Percentiles rank a stretch among this genome's conserved stretches.
Evolutionary conservation across 2,113 vertebrate species (phyloP).

Genomic region (Formicarius rufipectus): DNA sequence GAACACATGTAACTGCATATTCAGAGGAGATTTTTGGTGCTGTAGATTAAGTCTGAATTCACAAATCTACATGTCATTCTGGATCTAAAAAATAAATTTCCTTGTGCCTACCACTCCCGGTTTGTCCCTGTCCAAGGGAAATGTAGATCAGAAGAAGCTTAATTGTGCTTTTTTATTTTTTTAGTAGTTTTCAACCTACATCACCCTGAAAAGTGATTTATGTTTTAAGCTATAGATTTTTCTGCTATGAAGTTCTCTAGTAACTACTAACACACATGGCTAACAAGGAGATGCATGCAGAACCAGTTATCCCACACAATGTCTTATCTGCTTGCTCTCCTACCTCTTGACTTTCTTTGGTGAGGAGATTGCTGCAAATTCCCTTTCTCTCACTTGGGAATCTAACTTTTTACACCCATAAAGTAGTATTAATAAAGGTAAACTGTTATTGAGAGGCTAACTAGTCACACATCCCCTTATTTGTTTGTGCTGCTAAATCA

Average conservation of each 20-base stretch:
- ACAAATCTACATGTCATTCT: neutral
- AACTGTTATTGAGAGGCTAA: neutral
- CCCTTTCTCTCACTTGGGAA: neutral
- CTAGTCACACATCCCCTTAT: neutral
- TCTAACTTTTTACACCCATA: neutral
- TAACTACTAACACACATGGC: neutral
- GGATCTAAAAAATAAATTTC: neutral
- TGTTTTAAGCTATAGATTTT: neutral
- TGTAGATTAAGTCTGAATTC: neutral
- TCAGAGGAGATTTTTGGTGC: neutral
- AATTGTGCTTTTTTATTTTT: neutral
- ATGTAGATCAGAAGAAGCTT: neutral
- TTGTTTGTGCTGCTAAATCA: accelerated
- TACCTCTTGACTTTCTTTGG: neutral
- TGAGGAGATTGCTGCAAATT: neutral
- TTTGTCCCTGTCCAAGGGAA: neutral
- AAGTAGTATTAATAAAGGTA: neutral
- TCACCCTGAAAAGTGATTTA: neutral
- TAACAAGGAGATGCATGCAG: neutral
- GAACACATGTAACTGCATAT: neutral
- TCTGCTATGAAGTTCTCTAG: neutral
- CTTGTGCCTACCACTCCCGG: neutral
- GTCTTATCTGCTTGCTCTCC: neutral
- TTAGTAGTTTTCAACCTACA: neutral
- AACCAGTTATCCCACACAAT: accelerated